Percentiles rank a stretch among this genome's conserved stretches.
These are phyloP conservation scores for Pyrocoelia pectoralis DNA, from an alignment of 2,888 invertebrate genomes.

Conservation along the genomic window DNA sequence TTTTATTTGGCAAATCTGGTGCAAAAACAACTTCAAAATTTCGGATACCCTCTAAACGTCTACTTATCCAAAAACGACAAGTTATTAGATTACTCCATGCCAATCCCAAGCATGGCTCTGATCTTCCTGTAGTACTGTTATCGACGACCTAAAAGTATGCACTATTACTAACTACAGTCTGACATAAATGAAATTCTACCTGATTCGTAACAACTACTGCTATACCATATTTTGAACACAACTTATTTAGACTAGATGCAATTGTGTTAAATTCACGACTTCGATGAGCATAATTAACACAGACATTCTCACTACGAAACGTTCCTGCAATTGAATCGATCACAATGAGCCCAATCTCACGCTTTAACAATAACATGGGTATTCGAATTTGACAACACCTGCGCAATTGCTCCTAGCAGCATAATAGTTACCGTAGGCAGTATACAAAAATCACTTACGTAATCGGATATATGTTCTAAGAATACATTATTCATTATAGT, in stretches of 20 bases:
- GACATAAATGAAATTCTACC: too few species aligned
- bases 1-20: conserved; percentile 63
- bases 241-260: conserved; percentile 64
- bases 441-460: conserved; percentile 55
- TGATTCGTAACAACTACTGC: conserved; percentile 77
- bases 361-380: conserved; percentile 62
- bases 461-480: conserved; percentile 71
- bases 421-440: too few species aligned
- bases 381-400: conserved; percentile 64
- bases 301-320: conserved; percentile 66
- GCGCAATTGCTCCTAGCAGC: conserved; percentile 63
- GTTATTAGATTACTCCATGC: conserved; percentile 73
- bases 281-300: conserved; percentile 59
- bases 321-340: conserved; percentile 80
- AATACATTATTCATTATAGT: conserved; percentile 70
- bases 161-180: too few species aligned
- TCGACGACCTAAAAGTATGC: conserved; percentile 53
- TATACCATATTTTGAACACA: conserved; percentile 64
- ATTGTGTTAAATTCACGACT: conserved; percentile 67
- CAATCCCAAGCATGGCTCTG: conserved; percentile 69
- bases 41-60: conserved; percentile 51
- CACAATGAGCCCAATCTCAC: conserved; percentile 69
- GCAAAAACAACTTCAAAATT: conserved; percentile 66
- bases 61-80: conserved; percentile 64
- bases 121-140: conserved; percentile 49